Conservation (phyloP, 1,140 invertebrate genomes). For the Aphis craccivora region DNA sequence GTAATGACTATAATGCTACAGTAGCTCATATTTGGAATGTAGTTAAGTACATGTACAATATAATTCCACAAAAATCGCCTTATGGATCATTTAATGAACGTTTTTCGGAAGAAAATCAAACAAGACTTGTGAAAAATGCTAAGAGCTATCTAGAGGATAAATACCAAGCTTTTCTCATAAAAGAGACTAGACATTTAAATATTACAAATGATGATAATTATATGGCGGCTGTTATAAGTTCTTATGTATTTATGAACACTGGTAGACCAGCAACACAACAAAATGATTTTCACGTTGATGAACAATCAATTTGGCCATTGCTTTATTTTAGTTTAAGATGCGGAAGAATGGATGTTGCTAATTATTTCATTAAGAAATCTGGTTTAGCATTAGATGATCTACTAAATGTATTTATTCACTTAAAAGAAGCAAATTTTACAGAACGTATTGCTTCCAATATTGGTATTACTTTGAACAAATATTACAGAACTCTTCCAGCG, state of each 20-base stretch:
- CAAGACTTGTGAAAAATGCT: constrained; percentile 39
- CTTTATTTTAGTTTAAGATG: constrained; percentile 35
- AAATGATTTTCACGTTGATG: constrained; percentile 32
- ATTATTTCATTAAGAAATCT: constrained; percentile 32
- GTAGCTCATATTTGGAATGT: constrained; percentile 47
- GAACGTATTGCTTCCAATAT: constrained; percentile 7
- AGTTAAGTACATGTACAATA: constrained; percentile 44
- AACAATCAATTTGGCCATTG: constrained; percentile 46
- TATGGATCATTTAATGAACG: constrained; percentile 35
- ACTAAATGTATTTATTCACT: constrained; percentile 20
- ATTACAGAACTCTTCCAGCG: constrained; percentile 26
- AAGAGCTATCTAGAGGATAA: constrained; percentile 52
- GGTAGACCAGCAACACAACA: not conserved
- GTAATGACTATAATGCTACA: not conserved
- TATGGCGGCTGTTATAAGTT: constrained; percentile 18
- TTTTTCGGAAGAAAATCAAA: constrained; percentile 40
- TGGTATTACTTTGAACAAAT: constrained; percentile 16
- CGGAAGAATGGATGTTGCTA: constrained; percentile 37
- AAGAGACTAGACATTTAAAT: constrained; percentile 47
- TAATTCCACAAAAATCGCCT: constrained; percentile 14
- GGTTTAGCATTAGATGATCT: constrained; percentile 26
- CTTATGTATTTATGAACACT: constrained; percentile 28
- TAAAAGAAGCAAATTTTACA: constrained; percentile 16
- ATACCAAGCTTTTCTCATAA: constrained; percentile 32
- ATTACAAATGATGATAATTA: not conserved